A percentile compares a stretch with the other conserved stretches of the same genome.
These are phyloP conservation scores for Aythya baeri DNA, from an alignment of 2,113 vertebrate species.

Conservation along the genomic window DNA sequence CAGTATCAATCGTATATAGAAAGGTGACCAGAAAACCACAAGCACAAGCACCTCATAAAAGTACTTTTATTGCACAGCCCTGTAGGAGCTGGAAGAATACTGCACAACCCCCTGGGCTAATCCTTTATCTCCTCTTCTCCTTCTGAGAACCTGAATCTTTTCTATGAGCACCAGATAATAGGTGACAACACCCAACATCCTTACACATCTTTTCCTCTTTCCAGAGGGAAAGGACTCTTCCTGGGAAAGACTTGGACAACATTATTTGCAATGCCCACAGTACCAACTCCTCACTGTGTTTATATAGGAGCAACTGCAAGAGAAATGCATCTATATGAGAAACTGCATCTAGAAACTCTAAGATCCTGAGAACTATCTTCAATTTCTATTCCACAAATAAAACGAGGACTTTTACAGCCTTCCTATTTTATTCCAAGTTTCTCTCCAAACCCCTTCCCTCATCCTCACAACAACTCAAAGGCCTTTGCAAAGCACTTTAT, in stretches of 20 bases:
- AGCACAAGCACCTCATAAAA: background rate
- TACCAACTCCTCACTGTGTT: background rate
- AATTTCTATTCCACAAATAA: background rate
- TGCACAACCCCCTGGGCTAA: background rate
- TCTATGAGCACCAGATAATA: background rate
- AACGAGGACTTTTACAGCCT: background rate
- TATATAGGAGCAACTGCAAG: background rate
- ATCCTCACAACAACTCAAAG: background rate
- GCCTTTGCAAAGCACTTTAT: slow-evolving; percentile 2
- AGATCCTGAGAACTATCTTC: background rate
- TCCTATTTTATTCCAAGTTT: background rate
- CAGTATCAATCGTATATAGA: no score
- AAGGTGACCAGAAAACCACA: background rate
- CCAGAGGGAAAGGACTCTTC: background rate
- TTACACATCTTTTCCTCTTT: background rate
- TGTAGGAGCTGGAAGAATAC: background rate
- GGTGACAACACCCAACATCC: background rate
- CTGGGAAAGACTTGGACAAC: background rate
- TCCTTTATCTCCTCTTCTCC: background rate
- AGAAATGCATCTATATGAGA: background rate
- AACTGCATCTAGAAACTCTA: background rate
- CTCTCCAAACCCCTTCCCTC: background rate
- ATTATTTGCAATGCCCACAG: background rate
- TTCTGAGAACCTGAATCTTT: background rate
- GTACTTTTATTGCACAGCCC: background rate